phyloP scores from a whole-genome alignment of 2,797 vertebrate genomes.

The Linurgus olivaceus region DNA sequence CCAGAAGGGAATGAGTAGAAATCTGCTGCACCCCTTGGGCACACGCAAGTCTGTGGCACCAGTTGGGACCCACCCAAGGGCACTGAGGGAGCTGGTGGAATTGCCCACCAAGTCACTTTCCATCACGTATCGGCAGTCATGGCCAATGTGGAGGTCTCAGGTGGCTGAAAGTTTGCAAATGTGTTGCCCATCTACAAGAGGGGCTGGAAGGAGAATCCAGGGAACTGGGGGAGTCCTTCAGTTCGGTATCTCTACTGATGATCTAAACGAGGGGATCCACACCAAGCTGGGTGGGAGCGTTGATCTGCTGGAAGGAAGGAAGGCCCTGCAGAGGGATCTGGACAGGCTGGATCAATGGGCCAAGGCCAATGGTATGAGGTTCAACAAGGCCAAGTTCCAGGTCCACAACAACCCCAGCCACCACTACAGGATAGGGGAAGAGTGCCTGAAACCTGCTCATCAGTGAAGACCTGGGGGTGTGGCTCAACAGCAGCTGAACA shows the following conservation, averaged over 20 bases:
- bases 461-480: neutral
- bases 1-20: too few species aligned
- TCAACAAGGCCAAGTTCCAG: neutral
- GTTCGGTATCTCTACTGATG: neutral
- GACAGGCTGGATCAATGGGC: neutral
- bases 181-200: neutral
- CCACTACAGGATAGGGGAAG: too few species aligned
- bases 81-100: neutral
- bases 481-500: neutral
- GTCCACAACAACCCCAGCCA: neutral
- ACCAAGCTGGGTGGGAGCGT: neutral
- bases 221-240: neutral
- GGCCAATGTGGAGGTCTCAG: neutral
- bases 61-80: neutral
- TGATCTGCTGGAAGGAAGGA: neutral
- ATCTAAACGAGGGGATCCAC: neutral
- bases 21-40: neutral
- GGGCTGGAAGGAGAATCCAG: neutral
- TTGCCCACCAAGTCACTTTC: neutral
- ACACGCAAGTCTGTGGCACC: neutral
- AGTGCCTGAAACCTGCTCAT: neutral
- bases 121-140: neutral
- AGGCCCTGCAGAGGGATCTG: neutral
- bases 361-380: fast-evolving
- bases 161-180: neutral